Conservation (phyloP, 1,140 invertebrate genomes). For the Meteorus sp. region DNA sequence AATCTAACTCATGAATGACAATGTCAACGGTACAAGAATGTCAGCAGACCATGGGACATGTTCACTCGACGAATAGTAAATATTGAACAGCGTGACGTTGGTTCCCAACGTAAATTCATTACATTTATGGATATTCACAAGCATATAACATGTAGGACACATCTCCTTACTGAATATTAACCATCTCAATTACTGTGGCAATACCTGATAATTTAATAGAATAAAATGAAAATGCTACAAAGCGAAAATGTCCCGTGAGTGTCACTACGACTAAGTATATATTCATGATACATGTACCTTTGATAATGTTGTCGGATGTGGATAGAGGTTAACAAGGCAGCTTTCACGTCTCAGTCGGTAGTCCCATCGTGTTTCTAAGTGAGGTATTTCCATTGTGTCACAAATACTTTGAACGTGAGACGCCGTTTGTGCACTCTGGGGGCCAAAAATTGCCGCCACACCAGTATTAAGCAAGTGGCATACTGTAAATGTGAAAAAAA, state of each 20-base stretch:
- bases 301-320: conserved; percentile 85
- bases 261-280: neutral
- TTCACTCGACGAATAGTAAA: too few species aligned
- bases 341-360: conserved; percentile 83
- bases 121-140: too few species aligned
- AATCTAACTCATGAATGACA: too few species aligned
- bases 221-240: neutral
- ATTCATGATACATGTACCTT: conserved; percentile 66
- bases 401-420: conserved; percentile 94
- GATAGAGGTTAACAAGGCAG: conserved; percentile 91
- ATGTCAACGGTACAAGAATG: too few species aligned
- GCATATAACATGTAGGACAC: too few species aligned
- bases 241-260: neutral
- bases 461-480: conserved; percentile 84
- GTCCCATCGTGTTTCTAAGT: conserved; percentile 93
- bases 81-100: too few species aligned
- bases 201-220: neutral
- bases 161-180: too few species aligned
- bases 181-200: too few species aligned
- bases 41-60: too few species aligned
- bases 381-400: conserved; percentile 94
- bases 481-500: conserved; percentile 65
- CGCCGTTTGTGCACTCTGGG: conserved; percentile 85
- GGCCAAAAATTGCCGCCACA: conserved; percentile 92
- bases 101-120: too few species aligned